A percentile compares a stretch with the other conserved stretches of the same genome.
Conservation (phyloP, 1,140 invertebrate genomes). For the Copidosoma floridanum region DNA sequence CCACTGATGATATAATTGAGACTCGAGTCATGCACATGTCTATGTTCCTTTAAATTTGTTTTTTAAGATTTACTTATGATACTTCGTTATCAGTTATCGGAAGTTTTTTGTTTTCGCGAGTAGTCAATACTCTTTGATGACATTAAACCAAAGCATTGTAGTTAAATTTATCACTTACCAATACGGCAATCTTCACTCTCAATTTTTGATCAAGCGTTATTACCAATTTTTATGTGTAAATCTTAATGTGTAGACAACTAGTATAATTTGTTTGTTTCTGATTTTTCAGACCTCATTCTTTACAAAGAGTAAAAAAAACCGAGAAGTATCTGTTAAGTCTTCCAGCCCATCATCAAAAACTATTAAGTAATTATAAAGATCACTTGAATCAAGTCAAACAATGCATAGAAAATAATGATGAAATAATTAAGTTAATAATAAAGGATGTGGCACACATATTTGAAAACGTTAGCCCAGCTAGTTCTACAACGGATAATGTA, state of each 20-base stretch:
- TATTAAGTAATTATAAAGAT: slow-evolving; percentile 72
- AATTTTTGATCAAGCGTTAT: neutral
- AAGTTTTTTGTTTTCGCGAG: slow-evolving; percentile 1
- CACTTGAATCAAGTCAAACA: slow-evolving; percentile 73
- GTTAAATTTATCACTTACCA: slow-evolving; percentile 1
- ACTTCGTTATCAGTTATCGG: too few relatives aligned
- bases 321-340: slow-evolving; percentile 74
- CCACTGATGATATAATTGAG: too few relatives aligned
- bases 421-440: slow-evolving; percentile 80
- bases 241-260: neutral
- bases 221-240: neutral
- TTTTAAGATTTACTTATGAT: too few relatives aligned
- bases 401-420: slow-evolving; percentile 83
- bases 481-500: slow-evolving; percentile 51
- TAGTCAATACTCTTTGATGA: slow-evolving; percentile 1
- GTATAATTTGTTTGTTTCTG: slow-evolving; percentile 21
- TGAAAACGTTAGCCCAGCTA: slow-evolving; percentile 67
- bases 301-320: slow-evolving; percentile 68
- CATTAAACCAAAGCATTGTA: neutral
- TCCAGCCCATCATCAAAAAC: slow-evolving; percentile 71
- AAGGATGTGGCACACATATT: slow-evolving; percentile 81
- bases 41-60: neutral
- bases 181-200: too few relatives aligned
- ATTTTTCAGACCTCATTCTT: slow-evolving; percentile 60
- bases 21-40: too few relatives aligned